Evolutionary conservation across 2,888 invertebrate genomes (phyloP), one percentile per base, ranked within the genome.

Genomic region (Drosophila melanosoma): DNA sequence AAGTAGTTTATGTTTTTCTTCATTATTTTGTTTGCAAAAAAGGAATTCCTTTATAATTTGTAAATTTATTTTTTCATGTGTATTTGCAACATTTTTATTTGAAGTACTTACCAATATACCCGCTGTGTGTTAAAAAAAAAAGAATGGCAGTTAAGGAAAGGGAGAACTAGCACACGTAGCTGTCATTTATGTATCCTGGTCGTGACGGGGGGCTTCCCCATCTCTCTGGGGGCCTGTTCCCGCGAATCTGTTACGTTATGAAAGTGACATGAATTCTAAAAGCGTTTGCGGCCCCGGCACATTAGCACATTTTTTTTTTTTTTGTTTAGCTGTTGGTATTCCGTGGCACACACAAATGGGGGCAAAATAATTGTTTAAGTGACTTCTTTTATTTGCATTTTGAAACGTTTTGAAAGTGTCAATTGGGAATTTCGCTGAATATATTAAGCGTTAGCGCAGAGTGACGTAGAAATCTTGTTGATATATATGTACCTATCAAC

Each of bases 191-290:
- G 67, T 40, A 59, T 26, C 20, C 33, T 32, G 51, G 8, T 17
- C n/a, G 35, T 35, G 56, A 36, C 40, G 53, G 59, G 32, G 65
- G 66, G 36, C 23, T 32, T 3, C 32, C 56, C 33, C 54, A 53
- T 4, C 15, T 81, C 89, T 69, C 76, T 82, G 77, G 85, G 69
- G 69, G 62, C 84, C 75, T 69, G 51, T 70, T 68, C 70, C 77
- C 75, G 73, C 75, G 79, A 74, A 87, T 83, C 68, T 67, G 87
- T 83, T 81, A 73, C 72, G 81, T 87, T 81, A 83, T 85, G 81
- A 83, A 87, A 90, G 77, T 89, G 91, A 90, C 91, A 91, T 83
- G 87, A 88, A 85, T 86, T 87, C 87, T 79, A 83, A 90, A 89
- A 87, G 87, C 89, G 79, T 89, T 89, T 86, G 79, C 82, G 81